Conservation (phyloP, 1,140 invertebrate species). For the Drosophila erecta region DNA sequence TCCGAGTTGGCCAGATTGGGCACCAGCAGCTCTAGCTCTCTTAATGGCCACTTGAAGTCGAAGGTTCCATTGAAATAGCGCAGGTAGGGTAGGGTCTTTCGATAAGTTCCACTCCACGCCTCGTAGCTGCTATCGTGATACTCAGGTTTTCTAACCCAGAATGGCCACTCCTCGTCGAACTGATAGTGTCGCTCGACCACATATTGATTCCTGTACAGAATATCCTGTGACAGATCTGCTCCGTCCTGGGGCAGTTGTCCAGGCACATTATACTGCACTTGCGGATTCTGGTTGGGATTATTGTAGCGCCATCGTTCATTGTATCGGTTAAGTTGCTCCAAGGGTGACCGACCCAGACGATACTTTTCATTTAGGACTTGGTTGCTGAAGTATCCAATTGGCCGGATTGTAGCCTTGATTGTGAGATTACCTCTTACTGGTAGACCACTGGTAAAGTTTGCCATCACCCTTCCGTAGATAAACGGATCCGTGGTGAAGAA, state of each 20-base stretch:
- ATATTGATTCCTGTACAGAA: slow-evolving; percentile 85
- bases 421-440: slow-evolving; percentile 94
- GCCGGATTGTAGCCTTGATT: slow-evolving; percentile 90
- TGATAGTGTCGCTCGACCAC: slow-evolving; percentile 89
- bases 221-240: slow-evolving; percentile 63
- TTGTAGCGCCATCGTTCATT: slow-evolving; percentile 71
- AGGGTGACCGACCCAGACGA: slow-evolving; percentile 76
- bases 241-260: slow-evolving; percentile 61
- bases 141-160: slow-evolving; percentile 89
- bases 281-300: slow-evolving; percentile 62
- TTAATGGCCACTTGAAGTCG: slow-evolving; percentile 93
- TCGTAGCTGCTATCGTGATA: slow-evolving; percentile 63
- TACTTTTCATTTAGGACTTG: slow-evolving; percentile 82
- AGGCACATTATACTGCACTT: slow-evolving; percentile 54
- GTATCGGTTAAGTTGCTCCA: slow-evolving; percentile 63
- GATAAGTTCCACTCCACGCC: slow-evolving; percentile 81
- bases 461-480: slow-evolving; percentile 93
- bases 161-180: slow-evolving; percentile 91
- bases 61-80: slow-evolving; percentile 94
- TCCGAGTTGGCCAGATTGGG: slow-evolving; percentile 90
- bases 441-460: slow-evolving; percentile 96
- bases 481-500: slow-evolving; percentile 94
- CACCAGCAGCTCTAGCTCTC: slow-evolving; percentile 89
- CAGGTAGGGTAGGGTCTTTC: slow-evolving; percentile 87
- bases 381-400: slow-evolving; percentile 87